These are phyloP conservation scores for Nomada flava DNA, from an alignment of 2,888 invertebrate species.

Conservation along the genomic window DNA sequence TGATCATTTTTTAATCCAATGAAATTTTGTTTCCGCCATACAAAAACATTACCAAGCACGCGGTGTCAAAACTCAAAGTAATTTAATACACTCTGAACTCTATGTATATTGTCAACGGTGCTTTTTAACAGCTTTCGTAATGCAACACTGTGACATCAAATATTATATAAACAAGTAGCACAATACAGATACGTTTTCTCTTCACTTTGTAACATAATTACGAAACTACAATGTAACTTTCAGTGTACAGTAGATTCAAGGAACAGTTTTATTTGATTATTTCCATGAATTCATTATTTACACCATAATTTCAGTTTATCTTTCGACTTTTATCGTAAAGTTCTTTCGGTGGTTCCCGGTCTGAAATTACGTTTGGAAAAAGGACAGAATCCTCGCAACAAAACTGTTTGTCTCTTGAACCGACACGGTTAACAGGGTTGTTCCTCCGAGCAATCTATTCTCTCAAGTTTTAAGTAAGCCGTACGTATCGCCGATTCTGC, in stretches of 20 bases:
- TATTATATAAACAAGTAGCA: no score
- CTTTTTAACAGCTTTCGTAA: no score
- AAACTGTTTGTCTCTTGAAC: background rate
- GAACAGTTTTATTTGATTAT: background rate
- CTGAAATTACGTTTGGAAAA: slow-evolving; percentile 26
- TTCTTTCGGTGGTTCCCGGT: background rate
- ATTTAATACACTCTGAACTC: no score
- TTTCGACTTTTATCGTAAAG: background rate
- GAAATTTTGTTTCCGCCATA: no score
- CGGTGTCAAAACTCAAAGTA: no score
- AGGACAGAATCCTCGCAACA: slow-evolving; percentile 19
- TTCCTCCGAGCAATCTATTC: slow-evolving; percentile 35
- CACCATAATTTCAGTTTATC: background rate
- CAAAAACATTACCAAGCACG: no score
- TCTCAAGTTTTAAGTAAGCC: slow-evolving; percentile 62
- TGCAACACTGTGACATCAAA: no score
- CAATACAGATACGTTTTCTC: background rate
- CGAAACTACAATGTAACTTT: background rate
- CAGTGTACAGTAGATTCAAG: background rate
- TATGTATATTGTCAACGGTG: no score
- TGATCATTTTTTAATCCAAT: no score
- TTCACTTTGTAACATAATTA: background rate
- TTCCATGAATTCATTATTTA: slow-evolving; percentile 3
- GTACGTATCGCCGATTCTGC: slow-evolving; percentile 57
- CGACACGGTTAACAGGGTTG: slow-evolving; percentile 23